Percentiles rank a stretch among this genome's conserved stretches.
Conservation (phyloP, 2,888 invertebrate species). For the Trichacis sp. region DNA sequence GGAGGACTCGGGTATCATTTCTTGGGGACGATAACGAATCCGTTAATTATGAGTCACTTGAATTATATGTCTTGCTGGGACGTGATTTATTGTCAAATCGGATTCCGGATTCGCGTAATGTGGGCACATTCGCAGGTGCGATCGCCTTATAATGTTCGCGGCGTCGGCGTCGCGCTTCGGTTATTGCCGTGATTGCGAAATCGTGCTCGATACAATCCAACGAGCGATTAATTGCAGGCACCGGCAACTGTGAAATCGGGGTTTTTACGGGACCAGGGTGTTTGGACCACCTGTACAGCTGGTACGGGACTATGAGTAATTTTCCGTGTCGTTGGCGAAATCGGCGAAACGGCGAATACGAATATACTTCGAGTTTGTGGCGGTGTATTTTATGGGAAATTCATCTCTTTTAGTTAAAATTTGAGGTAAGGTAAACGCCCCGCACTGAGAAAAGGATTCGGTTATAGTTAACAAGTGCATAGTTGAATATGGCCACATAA, state of each 20-base stretch:
- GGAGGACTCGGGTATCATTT: not conserved
- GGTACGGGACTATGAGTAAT: slow-evolving; percentile 32
- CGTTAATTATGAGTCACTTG: not conserved
- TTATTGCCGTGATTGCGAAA: slow-evolving; percentile 29
- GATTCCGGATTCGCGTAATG: slow-evolving; percentile 33
- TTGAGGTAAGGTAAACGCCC: no score
- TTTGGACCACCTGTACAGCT: slow-evolving; percentile 52
- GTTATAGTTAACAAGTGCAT: no score
- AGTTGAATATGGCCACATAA: no score
- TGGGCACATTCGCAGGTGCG: slow-evolving; percentile 36
- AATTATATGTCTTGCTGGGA: no score
- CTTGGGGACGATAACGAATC: not conserved
- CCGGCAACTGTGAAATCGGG: slow-evolving; percentile 41
- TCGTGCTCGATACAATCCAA: slow-evolving; percentile 49
- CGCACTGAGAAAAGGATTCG: no score
- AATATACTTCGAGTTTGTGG: no score
- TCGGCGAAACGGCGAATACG: slow-evolving; percentile 14
- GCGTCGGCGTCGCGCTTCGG: slow-evolving; percentile 41
- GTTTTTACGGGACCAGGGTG: slow-evolving; percentile 35
- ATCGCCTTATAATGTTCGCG: slow-evolving; percentile 35
- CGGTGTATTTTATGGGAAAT: no score
- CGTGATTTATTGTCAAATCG: slow-evolving; percentile 17
- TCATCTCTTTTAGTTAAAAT: no score
- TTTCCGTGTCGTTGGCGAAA: slow-evolving; percentile 26
- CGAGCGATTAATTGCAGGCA: slow-evolving; percentile 48